Evolutionary conservation across 2,797 vertebrate species (phyloP), one percentile per base, ranked within the genome.

Genomic region (Glossophaga mutica): DNA sequence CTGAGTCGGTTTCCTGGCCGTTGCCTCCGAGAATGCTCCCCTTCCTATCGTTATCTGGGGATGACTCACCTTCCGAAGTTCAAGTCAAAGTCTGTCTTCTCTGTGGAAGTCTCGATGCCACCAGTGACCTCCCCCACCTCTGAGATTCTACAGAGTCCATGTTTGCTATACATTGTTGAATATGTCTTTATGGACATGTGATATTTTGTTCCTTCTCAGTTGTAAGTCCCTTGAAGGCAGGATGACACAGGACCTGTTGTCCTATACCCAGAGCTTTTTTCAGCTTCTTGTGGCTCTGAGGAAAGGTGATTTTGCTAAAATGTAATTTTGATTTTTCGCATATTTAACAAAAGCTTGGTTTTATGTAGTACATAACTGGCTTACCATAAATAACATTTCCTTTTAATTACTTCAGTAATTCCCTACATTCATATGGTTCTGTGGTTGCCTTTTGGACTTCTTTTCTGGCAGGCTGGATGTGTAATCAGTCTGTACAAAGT

Each of bases 151-250:
- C 21, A 32, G 32, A 29, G 48, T 76, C 79, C 74, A 37, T 50
- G 52, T 84, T 67, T 55, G 37, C 26, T 29, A 10, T 85, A 39
- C 3, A 12, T 18, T 52, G 29, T 39, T 39, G 26, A 68, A 71
- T 57, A 52, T 83, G 5, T n/a, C 67, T 68, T 67, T 68, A 44
- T 3, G 18, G 10, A 70, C 15, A n/a, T 52, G 26, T 11, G 14
- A 26, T 85, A 12, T 37, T 76, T 48, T 65, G 29, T n/a, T n/a
- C 44, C 50, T 3, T 2, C 37, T 22, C 83, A 76, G 29, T 42
- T 70, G 9, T 29, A 68, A 92, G n/a, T n/a, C 78, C 59, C 79
- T 95, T 87, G 15, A 96, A 79, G 37, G 55, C n/a, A 84, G 37
- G 15, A 42, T 34, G 55, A 42, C 44, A 34, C 5, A 42, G 14